These are phyloP conservation scores for Motacilla alba DNA, from an alignment of 2,113 vertebrate genomes.

Conservation along the genomic window DNA sequence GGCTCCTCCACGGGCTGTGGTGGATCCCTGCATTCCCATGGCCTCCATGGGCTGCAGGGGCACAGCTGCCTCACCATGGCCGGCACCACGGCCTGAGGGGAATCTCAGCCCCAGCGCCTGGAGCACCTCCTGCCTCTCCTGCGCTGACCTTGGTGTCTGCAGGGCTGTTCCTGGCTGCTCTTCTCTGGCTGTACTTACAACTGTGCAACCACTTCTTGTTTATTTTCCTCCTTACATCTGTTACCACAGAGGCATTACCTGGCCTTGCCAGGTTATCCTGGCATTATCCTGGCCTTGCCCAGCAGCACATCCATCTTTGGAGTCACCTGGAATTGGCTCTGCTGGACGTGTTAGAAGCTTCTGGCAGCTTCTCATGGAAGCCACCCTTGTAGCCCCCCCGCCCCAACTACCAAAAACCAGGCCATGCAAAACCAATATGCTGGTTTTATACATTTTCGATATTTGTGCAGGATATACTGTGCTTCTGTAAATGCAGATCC, in stretches of 20 bases:
- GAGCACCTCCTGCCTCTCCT: background rate
- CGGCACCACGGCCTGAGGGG: background rate
- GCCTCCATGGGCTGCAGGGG: no score
- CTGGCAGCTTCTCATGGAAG: background rate
- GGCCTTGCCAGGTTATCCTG: background rate
- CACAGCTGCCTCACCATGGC: no score
- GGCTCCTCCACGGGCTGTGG: no score
- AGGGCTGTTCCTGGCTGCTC: background rate
- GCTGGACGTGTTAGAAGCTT: background rate
- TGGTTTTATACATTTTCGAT: background rate
- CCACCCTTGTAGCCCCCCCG: background rate
- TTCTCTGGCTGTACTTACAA: background rate
- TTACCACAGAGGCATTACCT: background rate
- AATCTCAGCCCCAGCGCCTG: accelerated
- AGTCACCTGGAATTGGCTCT: background rate
- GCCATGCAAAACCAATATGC: background rate
- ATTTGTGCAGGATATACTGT: background rate
- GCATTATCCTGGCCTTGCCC: background rate
- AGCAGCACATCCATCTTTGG: background rate
- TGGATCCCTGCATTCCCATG: no score
- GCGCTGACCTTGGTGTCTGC: background rate
- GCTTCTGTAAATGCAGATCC: background rate
- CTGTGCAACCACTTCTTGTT: background rate
- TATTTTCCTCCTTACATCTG: background rate
- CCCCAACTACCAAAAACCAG: background rate